These are phyloP conservation scores for Dunckerocampus dactyliophorus DNA, from an alignment of 2,113 vertebrate species.

Conservation along the genomic window DNA sequence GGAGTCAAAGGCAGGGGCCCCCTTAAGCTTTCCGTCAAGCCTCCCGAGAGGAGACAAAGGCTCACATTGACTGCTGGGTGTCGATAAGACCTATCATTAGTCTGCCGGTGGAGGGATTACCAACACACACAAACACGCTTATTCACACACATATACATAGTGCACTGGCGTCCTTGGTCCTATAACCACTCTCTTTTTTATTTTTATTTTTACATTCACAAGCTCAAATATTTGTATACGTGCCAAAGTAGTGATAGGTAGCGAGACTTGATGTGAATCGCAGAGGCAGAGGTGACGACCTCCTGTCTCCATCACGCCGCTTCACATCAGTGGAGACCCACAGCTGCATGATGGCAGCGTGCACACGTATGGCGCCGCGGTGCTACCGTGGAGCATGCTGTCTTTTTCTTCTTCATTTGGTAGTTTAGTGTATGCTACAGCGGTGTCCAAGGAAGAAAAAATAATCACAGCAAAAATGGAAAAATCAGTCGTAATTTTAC, in stretches of 20 bases:
- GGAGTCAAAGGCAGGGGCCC: conserved; percentile 61
- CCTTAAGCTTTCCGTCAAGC: conserved; percentile 67
- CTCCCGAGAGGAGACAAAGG: conserved; percentile 67
- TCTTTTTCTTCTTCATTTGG: neutral
- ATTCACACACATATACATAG: conserved; percentile 11
- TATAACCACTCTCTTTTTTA: conserved; percentile 21
- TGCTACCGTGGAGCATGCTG: neutral
- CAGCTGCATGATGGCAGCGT: conserved; percentile 6
- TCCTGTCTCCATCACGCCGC: conserved; percentile 47
- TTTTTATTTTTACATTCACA: conserved; percentile 16
- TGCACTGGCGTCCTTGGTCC: conserved; percentile 45
- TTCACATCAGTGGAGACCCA: conserved; percentile 12
- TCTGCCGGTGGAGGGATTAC: conserved; percentile 66
- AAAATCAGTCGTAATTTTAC: too few species aligned
- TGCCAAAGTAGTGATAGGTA: conserved; percentile 40
- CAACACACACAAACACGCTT: conserved; percentile 45
- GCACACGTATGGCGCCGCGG: neutral
- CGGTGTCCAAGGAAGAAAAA: too few species aligned
- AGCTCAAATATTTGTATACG: conserved; percentile 40
- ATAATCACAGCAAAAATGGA: too few species aligned
- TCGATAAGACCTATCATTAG: conserved; percentile 72
- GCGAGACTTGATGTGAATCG: conserved; percentile 45
- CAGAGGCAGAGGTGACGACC: conserved; percentile 47
- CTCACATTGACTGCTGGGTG: conserved; percentile 67
- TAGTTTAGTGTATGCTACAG: neutral